Evolutionary conservation across 2,888 invertebrate species (phyloP).

Genomic region (Abrostola tripartita): DNA sequence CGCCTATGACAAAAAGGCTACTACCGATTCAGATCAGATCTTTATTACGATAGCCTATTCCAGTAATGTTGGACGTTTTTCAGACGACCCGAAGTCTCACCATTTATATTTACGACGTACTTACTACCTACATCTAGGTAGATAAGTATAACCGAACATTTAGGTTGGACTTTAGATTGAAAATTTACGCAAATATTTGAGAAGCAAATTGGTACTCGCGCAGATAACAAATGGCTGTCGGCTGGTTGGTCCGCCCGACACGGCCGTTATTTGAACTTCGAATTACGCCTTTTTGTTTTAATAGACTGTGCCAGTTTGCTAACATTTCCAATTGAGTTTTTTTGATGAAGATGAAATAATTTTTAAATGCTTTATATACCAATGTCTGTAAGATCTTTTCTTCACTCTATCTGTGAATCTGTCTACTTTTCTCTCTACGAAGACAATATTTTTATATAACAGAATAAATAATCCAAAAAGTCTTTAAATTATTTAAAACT

Average conservation of each 20-base stretch:
- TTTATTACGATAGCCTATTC: no score
- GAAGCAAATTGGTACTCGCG: slow-evolving; percentile 16
- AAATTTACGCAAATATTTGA: slow-evolving; percentile 32
- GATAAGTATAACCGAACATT: not conserved
- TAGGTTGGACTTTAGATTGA: slow-evolving; percentile 12
- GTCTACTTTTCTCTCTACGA: not conserved
- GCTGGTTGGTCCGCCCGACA: slow-evolving; percentile 1
- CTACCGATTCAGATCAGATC: no score
- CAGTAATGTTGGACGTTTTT: not conserved
- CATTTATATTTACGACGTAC: not conserved
- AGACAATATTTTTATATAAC: no score
- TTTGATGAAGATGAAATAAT: not conserved
- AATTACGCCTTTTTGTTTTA: slow-evolving; percentile 6
- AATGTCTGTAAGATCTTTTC: no score
- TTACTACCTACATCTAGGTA: not conserved
- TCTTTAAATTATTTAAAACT: no score
- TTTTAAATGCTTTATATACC: not conserved
- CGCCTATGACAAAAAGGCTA: no score
- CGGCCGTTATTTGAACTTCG: slow-evolving; percentile 16
- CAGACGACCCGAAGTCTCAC: not conserved
- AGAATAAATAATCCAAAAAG: no score
- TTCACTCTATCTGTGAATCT: not conserved
- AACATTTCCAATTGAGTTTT: not conserved
- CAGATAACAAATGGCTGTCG: slow-evolving; percentile 27
- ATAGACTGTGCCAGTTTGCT: not conserved